Conservation (phyloP, 2,797 vertebrate species). For the Falco berigora region DNA sequence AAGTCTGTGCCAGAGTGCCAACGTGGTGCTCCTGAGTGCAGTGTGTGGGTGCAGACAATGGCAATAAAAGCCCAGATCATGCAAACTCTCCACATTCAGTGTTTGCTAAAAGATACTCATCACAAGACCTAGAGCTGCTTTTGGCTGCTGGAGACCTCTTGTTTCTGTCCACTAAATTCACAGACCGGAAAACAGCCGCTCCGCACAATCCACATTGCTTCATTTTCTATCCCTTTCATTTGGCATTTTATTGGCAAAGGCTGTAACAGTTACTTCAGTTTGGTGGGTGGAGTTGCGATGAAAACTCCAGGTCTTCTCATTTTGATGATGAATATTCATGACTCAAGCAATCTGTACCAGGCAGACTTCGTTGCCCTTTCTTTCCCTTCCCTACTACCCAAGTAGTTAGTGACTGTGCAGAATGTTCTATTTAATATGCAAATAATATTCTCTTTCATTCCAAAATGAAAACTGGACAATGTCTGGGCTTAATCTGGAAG, state of each 20-base stretch:
- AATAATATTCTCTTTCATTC: slow-evolving; percentile 39
- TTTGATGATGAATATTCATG: slow-evolving; percentile 69
- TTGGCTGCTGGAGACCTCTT: background rate
- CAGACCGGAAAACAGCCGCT: slow-evolving; percentile 1
- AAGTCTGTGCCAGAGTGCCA: background rate
- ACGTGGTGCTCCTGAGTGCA: background rate
- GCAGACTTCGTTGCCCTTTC: slow-evolving; percentile 61
- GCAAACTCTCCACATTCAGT: background rate
- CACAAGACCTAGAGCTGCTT: background rate
- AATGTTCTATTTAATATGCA: slow-evolving; percentile 27
- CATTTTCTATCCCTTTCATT: slow-evolving; percentile 28
- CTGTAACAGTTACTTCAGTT: slow-evolving; percentile 64
- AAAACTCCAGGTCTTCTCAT: slow-evolving; percentile 63
- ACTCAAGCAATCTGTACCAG: slow-evolving; percentile 63
- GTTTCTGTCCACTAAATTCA: background rate
- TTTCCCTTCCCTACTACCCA: slow-evolving; percentile 51
- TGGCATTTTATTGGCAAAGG: slow-evolving; percentile 61
- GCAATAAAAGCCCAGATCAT: background rate
- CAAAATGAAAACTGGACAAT: background rate
- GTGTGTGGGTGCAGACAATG: background rate
- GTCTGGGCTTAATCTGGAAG: background rate
- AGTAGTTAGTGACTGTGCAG: slow-evolving; percentile 27
- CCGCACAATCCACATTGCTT: background rate
- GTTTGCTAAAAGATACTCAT: background rate
- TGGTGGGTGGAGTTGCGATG: slow-evolving; percentile 62